Base-by-base conservation (phyloP, 2,797 vertebrate species). In the Australoheros facetus region DNA sequence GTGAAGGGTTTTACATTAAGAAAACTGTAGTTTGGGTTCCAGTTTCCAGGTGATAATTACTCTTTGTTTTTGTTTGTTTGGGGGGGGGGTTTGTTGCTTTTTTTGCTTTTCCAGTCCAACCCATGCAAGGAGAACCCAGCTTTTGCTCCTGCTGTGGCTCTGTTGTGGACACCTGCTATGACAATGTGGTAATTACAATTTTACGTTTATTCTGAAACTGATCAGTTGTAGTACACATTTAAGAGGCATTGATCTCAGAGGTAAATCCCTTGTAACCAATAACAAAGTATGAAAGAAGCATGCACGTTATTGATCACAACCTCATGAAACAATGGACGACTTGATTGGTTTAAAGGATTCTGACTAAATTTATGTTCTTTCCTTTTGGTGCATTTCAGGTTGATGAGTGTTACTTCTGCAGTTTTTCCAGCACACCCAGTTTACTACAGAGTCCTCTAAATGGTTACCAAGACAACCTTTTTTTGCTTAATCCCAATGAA, bases 321-420 rank as follows among this genome's bases (percentile, higher is more conserved):
- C 19, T 66, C 69, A 76, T 78, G 13, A 86, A 73, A 73, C 45
- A 51, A 54, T 66, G 58, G 16, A 39, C 51, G 34, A 69, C 9
- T 51, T 7, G 4, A 30, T 26, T 45, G 11, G 32, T 78, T 34
- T 57, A 53, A 69, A n/a, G 59, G 16, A 56, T 45, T 60, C 16
- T 34, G 17, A 78, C 19, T 59, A 6, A 3, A 12, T 34, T 2
- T 10, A 12, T 37, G 0, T 0, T 56, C 17, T 84, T 23, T 77
- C 34, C 10, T 54, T 59, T 13, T 79, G 0, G 37, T 81, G 64
- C 12, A 17, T 57, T 73, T 16, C 79, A 95, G 95, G 87, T 93
- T 4, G 73, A 82, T 1, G 60, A 9, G 8, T 96, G 95, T 73
- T 92, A 92, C 88, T 94, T 94, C 90, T 96, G 95, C 42, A 78